A percentile compares a stretch with the other conserved stretches of the same genome.
phyloP scores from a whole-genome alignment of 2,797 vertebrate genomes.

The Chiropotes sagulatus region DNA sequence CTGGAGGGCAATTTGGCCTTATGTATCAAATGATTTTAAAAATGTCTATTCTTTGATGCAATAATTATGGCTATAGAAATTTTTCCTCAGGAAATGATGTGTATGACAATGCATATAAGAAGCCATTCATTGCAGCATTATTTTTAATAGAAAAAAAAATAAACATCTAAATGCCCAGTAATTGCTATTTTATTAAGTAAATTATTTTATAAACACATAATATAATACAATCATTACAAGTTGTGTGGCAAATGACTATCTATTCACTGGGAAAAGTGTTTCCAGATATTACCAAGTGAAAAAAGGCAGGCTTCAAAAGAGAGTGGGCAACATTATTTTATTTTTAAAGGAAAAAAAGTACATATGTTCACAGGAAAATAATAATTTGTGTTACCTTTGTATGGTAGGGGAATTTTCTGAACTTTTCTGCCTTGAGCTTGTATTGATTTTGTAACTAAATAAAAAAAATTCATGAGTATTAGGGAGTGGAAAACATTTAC shows the following conservation, averaged over 20 bases:
- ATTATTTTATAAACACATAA: conserved; percentile 44
- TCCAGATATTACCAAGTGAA: conserved; percentile 27
- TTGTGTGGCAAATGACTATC: background rate
- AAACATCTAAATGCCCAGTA: background rate
- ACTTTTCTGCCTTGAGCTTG: background rate
- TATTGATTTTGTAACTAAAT: conserved; percentile 4
- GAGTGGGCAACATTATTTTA: background rate
- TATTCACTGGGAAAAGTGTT: conserved; percentile 29
- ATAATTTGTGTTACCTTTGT: background rate
- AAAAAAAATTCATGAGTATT: background rate
- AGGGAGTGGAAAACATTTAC: background rate
- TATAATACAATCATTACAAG: background rate
- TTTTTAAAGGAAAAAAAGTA: background rate
- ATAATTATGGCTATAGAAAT: background rate
- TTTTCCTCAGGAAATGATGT: conserved; percentile 30
- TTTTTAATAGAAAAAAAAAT: conserved; percentile 30
- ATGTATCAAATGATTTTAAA: conserved; percentile 26
- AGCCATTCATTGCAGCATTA: background rate
- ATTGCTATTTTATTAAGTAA: background rate
- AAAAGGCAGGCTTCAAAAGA: background rate
- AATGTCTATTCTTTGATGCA: background rate
- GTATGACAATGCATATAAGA: background rate
- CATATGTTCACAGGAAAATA: conserved; percentile 6
- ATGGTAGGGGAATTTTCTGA: conserved; percentile 11
- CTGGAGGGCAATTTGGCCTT: background rate